Conservation (phyloP, 2,113 vertebrate genomes). For the Cyanoramphus novaezelandiae region DNA sequence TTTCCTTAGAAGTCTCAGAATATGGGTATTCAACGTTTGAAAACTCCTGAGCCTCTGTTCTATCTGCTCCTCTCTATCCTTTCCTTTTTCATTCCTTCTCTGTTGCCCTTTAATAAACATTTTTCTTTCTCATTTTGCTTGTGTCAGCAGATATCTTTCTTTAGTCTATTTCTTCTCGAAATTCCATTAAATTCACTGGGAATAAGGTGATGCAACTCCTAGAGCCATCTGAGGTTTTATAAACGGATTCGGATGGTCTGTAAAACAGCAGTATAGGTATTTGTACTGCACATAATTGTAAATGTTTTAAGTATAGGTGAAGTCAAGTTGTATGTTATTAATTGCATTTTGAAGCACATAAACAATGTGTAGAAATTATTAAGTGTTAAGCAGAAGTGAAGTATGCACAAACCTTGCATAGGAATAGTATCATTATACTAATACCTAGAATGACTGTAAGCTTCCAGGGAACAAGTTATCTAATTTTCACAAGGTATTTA, state of each 20-base stretch:
- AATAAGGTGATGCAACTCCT: neutral
- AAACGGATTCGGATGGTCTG: neutral
- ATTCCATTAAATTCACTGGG: neutral
- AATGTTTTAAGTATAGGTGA: neutral
- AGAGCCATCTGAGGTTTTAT: neutral
- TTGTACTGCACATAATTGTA: neutral
- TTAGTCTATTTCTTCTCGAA: neutral
- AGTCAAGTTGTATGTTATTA: neutral
- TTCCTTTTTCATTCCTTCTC: neutral
- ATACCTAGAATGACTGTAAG: neutral
- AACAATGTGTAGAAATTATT: neutral
- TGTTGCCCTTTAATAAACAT: neutral
- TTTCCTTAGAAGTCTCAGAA: neutral
- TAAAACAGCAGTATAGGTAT: neutral
- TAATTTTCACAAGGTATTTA: neutral
- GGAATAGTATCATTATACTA: neutral
- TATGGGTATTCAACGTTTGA: neutral
- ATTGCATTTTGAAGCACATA: conserved; percentile 2
- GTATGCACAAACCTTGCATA: neutral
- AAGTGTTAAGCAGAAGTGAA: neutral
- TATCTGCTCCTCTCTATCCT: neutral
- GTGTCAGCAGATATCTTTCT: neutral
- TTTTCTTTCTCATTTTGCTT: neutral
- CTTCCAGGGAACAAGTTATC: neutral
- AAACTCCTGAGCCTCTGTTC: neutral